Base-by-base conservation (phyloP, 2,797 vertebrate genomes). In the Etheostoma nigrum region DNA sequence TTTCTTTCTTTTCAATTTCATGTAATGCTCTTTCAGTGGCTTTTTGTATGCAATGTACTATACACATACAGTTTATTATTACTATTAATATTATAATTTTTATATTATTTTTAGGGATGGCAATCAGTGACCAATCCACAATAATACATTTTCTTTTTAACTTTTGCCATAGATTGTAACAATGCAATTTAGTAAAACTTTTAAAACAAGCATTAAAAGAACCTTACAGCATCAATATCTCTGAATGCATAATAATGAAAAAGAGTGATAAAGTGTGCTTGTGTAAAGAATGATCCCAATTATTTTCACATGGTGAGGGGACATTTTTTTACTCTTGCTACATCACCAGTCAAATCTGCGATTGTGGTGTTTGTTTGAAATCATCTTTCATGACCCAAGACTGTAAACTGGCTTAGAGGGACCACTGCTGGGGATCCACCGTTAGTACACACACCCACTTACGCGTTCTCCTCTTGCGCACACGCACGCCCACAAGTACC, bases 381-480 rank as follows among this genome's bases (percentile, higher is more conserved):
- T 68, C 27, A 3, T 53, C 52, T 55, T 64, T 57, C 69, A 49
- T 62, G 81, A 74, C 71, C 48, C 45, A 60, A 61, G 74, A 82
- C 74, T 64, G 74, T 47, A 74, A 19, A 2, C 58, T 44, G 82
- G 78, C 61, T 77, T 5, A 78, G 79, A 78, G 72, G 66, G 65
- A 84, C 71, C 86, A 67, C 69, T 52, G 79, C 45, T 48, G 3
- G 40, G 3, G 54, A 69, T 65, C 57, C 70, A 5, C 42, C 21
- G 8, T 65, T 44, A 19, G 64, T 55, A 4, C 58, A 78, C 73
- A 69, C 76, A 84, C 45, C 25, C 77, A 60, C 16, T 14, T 47
- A 48, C 5, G 36, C 55, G n/a, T 36, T 64, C 42, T 66, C 42
- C 52, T 76, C 62, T 42, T 36, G 9, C 10, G 40, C 59, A 42